Conservation (phyloP, 2,888 invertebrate genomes). For the Spodoptera picta region DNA sequence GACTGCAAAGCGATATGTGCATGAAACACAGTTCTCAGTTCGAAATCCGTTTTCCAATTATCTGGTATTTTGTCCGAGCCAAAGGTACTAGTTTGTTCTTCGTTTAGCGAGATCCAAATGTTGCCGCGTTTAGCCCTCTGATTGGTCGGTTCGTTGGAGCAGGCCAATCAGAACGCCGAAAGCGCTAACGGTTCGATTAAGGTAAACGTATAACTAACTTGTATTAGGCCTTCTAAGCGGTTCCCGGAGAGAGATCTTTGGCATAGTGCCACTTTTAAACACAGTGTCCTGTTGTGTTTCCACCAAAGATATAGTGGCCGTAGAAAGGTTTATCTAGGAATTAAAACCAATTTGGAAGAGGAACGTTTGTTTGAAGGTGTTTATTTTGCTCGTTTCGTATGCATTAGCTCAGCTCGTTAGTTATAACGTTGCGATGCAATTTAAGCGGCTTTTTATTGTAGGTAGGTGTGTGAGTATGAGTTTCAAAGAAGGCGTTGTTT, state of each 20-base stretch:
- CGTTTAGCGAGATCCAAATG: no score
- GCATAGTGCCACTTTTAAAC: conserved; percentile 48
- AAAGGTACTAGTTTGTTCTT: no score
- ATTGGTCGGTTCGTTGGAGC: no score
- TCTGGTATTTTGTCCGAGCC: conserved; percentile 42
- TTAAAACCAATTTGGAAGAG: conserved; percentile 13
- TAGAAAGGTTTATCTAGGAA: conserved; percentile 27
- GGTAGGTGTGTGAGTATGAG: no score
- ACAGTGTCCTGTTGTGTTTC: conserved; percentile 31
- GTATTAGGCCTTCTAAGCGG: background rate
- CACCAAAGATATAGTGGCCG: conserved; percentile 26
- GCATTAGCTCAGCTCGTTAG: background rate
- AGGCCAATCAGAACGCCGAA: no score
- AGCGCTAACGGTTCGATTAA: no score
- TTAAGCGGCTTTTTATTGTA: no score
- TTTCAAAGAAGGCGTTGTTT: no score
- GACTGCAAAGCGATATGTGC: conserved; percentile 48
- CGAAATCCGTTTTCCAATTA: conserved; percentile 53
- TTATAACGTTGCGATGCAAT: no score
- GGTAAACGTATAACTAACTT: no score
- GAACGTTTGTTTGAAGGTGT: conserved; percentile 3
- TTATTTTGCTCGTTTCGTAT: conserved; percentile 1
- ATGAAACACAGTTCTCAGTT: conserved; percentile 44
- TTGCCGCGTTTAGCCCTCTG: no score
- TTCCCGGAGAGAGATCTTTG: conserved; percentile 36